phyloP scores from a whole-genome alignment of 2,888 invertebrate genomes.

The Caradrina kadenii region DNA sequence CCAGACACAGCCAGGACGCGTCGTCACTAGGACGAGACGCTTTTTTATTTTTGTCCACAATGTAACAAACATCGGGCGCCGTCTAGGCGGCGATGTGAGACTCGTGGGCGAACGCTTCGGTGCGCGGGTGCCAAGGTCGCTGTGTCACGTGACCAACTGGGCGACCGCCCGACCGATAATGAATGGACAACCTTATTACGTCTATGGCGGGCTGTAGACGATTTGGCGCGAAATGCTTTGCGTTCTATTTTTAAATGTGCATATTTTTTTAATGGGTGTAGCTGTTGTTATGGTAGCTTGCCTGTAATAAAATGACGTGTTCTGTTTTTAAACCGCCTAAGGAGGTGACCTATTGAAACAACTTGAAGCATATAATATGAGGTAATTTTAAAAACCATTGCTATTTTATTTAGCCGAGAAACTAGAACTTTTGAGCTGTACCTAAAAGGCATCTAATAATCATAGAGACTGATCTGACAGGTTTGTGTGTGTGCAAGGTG shows the following conservation, averaged over 20 bases:
- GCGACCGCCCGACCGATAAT: conserved; percentile 52
- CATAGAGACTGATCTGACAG: too few species aligned
- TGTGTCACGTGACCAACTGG: conserved; percentile 56
- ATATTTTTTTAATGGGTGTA: not conserved
- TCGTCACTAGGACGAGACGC: conserved; percentile 51
- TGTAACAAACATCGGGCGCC: conserved; percentile 66
- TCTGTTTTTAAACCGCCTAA: conserved; percentile 4
- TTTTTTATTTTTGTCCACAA: conserved; percentile 56
- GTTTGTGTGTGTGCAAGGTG: too few species aligned
- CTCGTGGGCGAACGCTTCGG: conserved; percentile 62
- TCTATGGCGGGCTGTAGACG: conserved; percentile 52
- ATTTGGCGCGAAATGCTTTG: conserved; percentile 56
- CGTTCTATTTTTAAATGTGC: conserved; percentile 44
- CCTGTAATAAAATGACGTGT: not conserved
- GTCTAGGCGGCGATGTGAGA: conserved; percentile 67
- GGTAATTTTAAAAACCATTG: too few species aligned
- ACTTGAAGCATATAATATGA: too few species aligned
- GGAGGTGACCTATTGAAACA: not conserved
- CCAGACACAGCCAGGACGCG: conserved; percentile 33
- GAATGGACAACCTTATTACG: conserved; percentile 59
- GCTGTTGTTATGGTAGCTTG: not conserved
- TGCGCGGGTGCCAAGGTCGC: conserved; percentile 62
- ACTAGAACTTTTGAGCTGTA: too few species aligned
- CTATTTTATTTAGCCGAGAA: too few species aligned
- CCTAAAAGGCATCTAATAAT: too few species aligned